Base-by-base conservation (phyloP, 2,888 invertebrate genomes). In the Bhutanitis thaidina region DNA sequence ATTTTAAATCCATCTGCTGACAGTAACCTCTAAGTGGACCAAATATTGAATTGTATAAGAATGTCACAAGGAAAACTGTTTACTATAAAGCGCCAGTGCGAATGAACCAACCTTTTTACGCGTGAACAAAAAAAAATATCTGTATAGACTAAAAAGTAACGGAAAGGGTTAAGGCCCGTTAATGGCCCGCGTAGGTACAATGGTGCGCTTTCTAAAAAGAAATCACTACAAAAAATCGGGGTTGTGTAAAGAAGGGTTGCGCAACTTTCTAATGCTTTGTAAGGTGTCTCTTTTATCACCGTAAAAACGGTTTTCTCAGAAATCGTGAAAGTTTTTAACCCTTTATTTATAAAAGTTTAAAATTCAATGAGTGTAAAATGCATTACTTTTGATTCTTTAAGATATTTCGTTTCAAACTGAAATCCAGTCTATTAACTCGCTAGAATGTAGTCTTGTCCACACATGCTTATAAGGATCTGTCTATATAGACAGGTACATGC, bases 211-310 rank as follows among this genome's bases (percentile, higher is more conserved):
- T 77, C 71, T 76, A 73, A 79, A 83, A 80, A 77, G 67, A 67
- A 75, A 74, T 74, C 72, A 61, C 69, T 69, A 74, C 72, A 82
- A 84, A 82, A 79, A 78, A 74, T 58, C 67, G 71, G 69, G 71
- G 71, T 76, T 69, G 72, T 74, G 78, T 77, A 81, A 78, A 77
- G 67, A 83, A 88, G 87, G 87, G 88, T 89, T 89, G 86, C 82
- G 77, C 80, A 89, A 89, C 89, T 89, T 89, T 89, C 89, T 83
- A 87, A 84, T 80, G 71, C 84, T 75, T 88, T 87, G 85, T 86
- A 74, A 86, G 82, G 80, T 84, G 76, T 74, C 71, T 67, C 64
- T 77, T 78, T 77, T 56, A 58, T 68, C 62, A 59, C 57, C 59
- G 64, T 66, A 62, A 65, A 70, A 66, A 68, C 55, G 50, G n/a